Evolutionary conservation across 2,113 vertebrate species (phyloP).

Genomic region (Rallus limicola): DNA sequence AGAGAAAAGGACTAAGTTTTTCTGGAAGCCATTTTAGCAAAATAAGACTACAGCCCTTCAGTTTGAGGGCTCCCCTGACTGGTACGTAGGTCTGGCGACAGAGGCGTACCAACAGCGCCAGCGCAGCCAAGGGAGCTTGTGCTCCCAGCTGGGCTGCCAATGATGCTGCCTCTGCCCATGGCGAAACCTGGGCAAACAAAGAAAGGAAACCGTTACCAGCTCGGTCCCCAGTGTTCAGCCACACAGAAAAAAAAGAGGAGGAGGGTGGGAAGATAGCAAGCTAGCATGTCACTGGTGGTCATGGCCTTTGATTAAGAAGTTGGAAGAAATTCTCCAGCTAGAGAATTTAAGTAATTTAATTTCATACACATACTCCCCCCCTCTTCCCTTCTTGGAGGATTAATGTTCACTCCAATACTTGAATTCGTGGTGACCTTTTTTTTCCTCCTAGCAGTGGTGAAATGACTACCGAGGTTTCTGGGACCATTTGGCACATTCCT

Average conservation of each 20-base stretch:
- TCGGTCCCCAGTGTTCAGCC: neutral
- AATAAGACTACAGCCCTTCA: neutral
- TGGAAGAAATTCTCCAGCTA: slow-evolving; percentile 2
- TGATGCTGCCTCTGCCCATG: neutral
- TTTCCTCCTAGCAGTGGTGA: neutral
- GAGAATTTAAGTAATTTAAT: neutral
- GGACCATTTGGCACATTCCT: neutral
- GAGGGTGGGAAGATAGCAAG: neutral
- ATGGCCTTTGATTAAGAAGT: neutral
- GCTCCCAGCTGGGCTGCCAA: neutral
- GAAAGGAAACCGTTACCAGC: neutral
- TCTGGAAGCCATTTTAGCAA: neutral
- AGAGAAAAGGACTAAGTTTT: neutral
- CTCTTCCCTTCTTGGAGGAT: neutral
- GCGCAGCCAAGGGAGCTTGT: neutral
- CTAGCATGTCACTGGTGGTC: neutral
- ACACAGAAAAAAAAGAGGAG: neutral
- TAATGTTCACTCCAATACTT: neutral
- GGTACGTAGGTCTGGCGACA: neutral
- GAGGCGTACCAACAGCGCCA: neutral
- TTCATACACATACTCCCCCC: neutral
- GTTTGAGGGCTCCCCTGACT: neutral
- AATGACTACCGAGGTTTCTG: slow-evolving; percentile 2
- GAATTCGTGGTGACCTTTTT: neutral
- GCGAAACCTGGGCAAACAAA: neutral